Base-by-base conservation (phyloP, 2,113 vertebrate species). In the Tragulus kanchil region DNA sequence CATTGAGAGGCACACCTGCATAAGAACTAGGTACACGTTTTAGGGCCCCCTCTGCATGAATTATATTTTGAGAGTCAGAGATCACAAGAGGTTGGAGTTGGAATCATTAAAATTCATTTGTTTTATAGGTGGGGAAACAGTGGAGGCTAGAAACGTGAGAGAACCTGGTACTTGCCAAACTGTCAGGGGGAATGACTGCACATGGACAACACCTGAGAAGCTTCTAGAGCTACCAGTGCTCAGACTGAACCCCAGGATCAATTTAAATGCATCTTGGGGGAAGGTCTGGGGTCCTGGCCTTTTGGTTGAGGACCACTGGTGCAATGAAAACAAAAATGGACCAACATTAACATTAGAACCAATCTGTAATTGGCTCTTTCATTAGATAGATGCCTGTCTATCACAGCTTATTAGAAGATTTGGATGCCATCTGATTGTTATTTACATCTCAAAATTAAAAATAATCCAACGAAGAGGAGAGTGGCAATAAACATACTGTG, bases 381-480 rank as follows among this genome's bases (percentile, higher is more conserved):
- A 45, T 86, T 93, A 58, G 78, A 58, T 25, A 42, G 12, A 81
- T 36, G 78, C 78, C 19, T 81, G 4, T 25, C 78, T 81, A 5
- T 81, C n/a, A 28, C 0, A 1, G 10, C 28, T n/a, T 93, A 58
- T 59, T 42, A 31, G 78, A 85, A 45, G 21, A 86, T 50, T 95
- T 65, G 73, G 36, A 71, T 78, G 26, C 28, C 10, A 73, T 83
- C 52, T 90, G 64, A 85, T 62, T 87, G 42, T 26, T 45, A 77
- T 56, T 89, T 85, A 81, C 10, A n/a, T 50, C 81, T 54, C 25
- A 84, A 90, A 96, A 84, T 45, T 56, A 87, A 19, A 73, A 89
- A 36, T 21, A 86, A n/a, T 50, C 8, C 56, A 93, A 87, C 79
- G 59, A 25, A 54, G 31, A 52, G 26, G 25, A 67, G 14, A 82